A percentile compares a stretch with the other conserved stretches of the same genome.
Evolutionary conservation across 2,797 vertebrate species (phyloP).

Genomic region (Danio aesculapii): DNA sequence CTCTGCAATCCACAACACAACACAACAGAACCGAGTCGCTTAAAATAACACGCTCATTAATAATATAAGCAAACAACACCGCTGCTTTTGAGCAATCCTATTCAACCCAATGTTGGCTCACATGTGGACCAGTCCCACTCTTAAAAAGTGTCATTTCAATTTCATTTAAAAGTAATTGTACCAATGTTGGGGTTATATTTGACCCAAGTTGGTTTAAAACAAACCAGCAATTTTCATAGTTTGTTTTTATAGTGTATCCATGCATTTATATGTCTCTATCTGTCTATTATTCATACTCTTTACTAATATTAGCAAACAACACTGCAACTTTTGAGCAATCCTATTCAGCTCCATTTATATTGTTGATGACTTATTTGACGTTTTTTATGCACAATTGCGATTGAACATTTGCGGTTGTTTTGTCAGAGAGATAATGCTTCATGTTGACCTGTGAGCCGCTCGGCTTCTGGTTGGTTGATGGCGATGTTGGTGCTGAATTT

Average conservation of each 20-base stretch:
- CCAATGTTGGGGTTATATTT: too few species aligned
- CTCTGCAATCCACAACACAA: conserved; percentile 3
- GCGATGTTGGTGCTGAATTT: background rate
- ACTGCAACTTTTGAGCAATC: background rate
- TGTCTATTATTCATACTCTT: background rate
- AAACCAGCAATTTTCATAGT: too few species aligned
- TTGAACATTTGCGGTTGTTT: too few species aligned
- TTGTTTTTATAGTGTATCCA: too few species aligned
- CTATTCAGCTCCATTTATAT: too few species aligned
- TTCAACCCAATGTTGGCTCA: too few species aligned
- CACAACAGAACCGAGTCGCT: conserved; percentile 5
- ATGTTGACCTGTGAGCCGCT: background rate
- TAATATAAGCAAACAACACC: background rate
- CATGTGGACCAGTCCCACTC: too few species aligned
- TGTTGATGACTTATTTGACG: background rate
- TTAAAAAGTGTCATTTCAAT: too few species aligned
- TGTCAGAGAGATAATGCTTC: background rate
- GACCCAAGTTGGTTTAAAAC: too few species aligned
- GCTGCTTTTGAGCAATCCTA: background rate
- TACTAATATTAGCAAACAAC: conserved; percentile 2
- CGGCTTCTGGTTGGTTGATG: background rate
- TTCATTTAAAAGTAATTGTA: too few species aligned
- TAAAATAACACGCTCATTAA: conserved; percentile 19
- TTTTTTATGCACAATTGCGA: background rate
- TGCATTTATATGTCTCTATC: too few species aligned